Evolutionary conservation across 2,797 vertebrate species (phyloP).

Genomic region (Cynodonichthys magdalenae): DNA sequence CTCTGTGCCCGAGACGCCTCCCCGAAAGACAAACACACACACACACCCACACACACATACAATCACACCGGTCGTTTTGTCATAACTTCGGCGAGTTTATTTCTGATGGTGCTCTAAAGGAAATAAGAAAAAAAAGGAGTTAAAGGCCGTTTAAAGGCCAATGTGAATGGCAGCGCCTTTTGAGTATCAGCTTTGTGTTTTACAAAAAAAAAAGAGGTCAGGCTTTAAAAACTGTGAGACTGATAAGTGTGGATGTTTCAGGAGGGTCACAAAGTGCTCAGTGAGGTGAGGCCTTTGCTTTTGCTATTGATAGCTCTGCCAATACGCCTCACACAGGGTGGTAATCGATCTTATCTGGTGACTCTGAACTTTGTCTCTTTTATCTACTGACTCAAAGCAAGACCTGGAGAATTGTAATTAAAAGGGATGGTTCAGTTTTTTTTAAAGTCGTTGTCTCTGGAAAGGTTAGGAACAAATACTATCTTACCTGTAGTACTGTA

Average conservation of each 20-base stretch:
- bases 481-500: too few relatives aligned
- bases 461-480: too few relatives aligned
- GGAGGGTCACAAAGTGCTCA: constrained; percentile 47
- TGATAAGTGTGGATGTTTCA: constrained; percentile 59
- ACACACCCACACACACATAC: constrained; percentile 7
- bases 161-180: constrained; percentile 65
- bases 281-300: constrained; percentile 50
- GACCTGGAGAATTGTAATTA: constrained; percentile 4
- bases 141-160: constrained; percentile 76
- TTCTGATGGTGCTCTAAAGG: constrained; percentile 37
- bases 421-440: too few relatives aligned
- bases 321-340: constrained; percentile 35
- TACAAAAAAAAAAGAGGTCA: constrained; percentile 43
- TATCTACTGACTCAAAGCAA: constrained; percentile 8
- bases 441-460: too few relatives aligned
- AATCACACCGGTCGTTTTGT: neutral
- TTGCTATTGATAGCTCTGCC: constrained; percentile 59
- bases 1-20: neutral
- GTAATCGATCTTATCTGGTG: constrained; percentile 59
- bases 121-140: constrained; percentile 42
- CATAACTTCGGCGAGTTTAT: constrained; percentile 16
- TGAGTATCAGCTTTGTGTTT: constrained; percentile 54
- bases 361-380: constrained; percentile 33
- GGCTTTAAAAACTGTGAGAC: constrained; percentile 27
- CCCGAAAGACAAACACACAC: constrained; percentile 16